Evolutionary conservation across 2,888 invertebrate species (phyloP).

Genomic region (Heliconius erato): DNA sequence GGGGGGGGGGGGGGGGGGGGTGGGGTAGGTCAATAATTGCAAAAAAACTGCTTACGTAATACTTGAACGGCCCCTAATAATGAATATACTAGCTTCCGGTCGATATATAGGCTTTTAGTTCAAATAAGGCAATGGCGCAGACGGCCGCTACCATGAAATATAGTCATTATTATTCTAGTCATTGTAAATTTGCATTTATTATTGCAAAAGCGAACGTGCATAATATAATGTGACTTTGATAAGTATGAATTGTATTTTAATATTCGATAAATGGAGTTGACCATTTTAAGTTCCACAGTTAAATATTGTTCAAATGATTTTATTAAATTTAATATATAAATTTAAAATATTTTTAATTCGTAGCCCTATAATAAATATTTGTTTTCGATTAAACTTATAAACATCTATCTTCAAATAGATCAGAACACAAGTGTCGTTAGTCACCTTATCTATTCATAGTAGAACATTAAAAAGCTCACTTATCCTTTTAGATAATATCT

Average conservation of each 20-base stretch:
- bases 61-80: too few species aligned
- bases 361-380: background rate
- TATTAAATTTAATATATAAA: background rate
- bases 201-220: conserved; percentile 34
- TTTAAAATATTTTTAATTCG: background rate
- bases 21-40: too few species aligned
- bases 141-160: conserved; percentile 26
- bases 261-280: conserved; percentile 26
- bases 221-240: conserved; percentile 30
- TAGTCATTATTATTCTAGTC: conserved; percentile 36
- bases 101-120: conserved; percentile 35
- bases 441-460: background rate
- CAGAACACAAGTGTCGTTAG: background rate
- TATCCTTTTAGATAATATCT: background rate
- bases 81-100: conserved; percentile 15
- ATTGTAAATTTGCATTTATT: conserved; percentile 36
- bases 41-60: too few species aligned
- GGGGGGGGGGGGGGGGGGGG: too few species aligned
- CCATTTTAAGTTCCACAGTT: conserved; percentile 24
- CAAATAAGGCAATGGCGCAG: conserved; percentile 29
- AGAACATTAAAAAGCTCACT: background rate
- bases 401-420: background rate
- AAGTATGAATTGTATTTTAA: conserved; percentile 30
- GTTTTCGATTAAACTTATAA: background rate
- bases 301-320: conserved; percentile 23